phyloP scores from a whole-genome alignment of 2,888 invertebrate species.

The Ceriagrion tenellum region DNA sequence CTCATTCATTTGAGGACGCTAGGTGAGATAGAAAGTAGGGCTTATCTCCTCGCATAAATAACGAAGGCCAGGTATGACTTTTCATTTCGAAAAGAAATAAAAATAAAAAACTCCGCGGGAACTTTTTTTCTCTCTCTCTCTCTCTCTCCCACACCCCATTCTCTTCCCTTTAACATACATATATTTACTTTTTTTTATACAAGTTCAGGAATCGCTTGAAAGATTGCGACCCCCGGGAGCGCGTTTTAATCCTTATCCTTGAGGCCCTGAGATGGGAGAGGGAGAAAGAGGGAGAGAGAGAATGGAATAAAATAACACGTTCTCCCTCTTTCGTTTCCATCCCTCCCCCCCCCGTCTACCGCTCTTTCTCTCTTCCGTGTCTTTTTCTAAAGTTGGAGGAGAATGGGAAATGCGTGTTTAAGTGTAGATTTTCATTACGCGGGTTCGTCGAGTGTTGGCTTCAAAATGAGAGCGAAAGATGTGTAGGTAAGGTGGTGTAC shows the following conservation, averaged over 20 bases:
- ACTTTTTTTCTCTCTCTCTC: background rate
- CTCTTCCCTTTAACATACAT: background rate
- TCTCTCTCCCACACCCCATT: background rate
- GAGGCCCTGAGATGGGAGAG: background rate
- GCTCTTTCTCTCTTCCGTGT: background rate
- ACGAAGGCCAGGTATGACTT: conserved; percentile 57
- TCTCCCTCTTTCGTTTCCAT: background rate
- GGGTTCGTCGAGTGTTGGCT: background rate
- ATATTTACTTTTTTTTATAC: background rate
- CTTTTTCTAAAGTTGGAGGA: background rate
- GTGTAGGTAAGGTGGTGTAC: no score
- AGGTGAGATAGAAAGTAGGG: conserved; percentile 50
- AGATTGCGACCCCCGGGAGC: conserved; percentile 31
- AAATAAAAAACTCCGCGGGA: background rate
- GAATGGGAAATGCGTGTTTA: conserved; percentile 26
- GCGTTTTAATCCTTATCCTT: conserved; percentile 16
- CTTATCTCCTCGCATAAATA: conserved; percentile 63
- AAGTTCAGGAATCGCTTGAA: conserved; percentile 24
- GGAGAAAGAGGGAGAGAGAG: no score
- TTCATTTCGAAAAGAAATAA: conserved; percentile 26
- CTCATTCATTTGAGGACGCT: conserved; percentile 41
- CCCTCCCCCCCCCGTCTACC: background rate
- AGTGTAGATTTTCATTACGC: conserved; percentile 52
- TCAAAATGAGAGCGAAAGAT: background rate
- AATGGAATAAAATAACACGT: background rate